Percentiles rank a stretch among this genome's conserved stretches.
Conservation (phyloP, 2,888 invertebrate genomes). For the Tetragonisca angustula region DNA sequence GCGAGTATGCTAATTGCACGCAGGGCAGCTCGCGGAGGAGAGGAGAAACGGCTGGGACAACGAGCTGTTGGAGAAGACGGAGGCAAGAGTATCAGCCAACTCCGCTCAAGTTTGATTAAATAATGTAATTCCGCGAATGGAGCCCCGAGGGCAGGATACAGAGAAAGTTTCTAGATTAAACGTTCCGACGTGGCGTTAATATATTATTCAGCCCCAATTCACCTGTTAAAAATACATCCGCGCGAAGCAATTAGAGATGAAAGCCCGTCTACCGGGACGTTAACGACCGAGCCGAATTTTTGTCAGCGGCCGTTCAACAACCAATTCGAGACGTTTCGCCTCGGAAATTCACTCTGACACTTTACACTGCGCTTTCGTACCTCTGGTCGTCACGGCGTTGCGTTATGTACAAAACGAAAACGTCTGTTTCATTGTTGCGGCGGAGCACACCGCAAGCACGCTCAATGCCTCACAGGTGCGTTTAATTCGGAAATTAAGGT, state of each 20-base stretch:
- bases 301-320: too few relatives aligned
- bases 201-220: slow-evolving; percentile 37
- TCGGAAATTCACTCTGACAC: too few relatives aligned
- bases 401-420: too few relatives aligned
- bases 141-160: slow-evolving; percentile 6
- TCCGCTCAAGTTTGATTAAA: slow-evolving; percentile 45
- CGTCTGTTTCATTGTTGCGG: too few relatives aligned
- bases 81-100: slow-evolving; percentile 20
- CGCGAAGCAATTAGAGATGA: neutral
- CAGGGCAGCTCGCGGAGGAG: neutral
- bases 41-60: slow-evolving; percentile 13
- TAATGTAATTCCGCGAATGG: slow-evolving; percentile 32
- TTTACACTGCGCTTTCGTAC: neutral
- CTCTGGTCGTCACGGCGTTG: neutral
- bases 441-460: too few relatives aligned
- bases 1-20: slow-evolving; percentile 40
- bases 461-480: neutral
- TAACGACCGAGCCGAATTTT: neutral
- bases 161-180: slow-evolving; percentile 29
- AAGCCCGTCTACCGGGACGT: neutral
- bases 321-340: neutral
- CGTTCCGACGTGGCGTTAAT: slow-evolving; percentile 24
- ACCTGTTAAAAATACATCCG: slow-evolving; percentile 13
- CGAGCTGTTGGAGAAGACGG: slow-evolving; percentile 34
- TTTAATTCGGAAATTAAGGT: neutral